phyloP scores from a whole-genome alignment of 2,113 vertebrate species.

The Serilophus lunatus region DNA sequence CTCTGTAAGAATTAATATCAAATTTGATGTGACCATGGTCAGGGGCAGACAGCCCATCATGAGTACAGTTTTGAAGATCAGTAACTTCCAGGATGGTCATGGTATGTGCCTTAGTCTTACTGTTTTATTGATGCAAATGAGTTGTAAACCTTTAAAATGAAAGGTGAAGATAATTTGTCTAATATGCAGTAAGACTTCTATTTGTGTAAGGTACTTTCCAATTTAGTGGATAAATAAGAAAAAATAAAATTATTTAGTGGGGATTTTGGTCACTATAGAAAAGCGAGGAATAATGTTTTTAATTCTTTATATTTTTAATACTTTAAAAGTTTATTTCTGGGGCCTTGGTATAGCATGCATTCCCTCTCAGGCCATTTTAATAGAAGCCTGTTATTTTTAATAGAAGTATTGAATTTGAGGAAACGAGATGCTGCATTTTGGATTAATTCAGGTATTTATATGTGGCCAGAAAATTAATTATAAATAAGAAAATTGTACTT shows the following conservation, averaged over 20 bases:
- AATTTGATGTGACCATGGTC: neutral
- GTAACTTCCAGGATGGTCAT: neutral
- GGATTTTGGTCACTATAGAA: neutral
- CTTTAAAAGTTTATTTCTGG: neutral
- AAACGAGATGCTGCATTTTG: neutral
- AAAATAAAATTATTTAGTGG: neutral
- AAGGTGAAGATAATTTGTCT: neutral
- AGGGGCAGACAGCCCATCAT: neutral
- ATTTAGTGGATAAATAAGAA: neutral
- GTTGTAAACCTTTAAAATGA: neutral
- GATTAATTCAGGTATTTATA: neutral
- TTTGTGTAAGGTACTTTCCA: neutral
- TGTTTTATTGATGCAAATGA: neutral
- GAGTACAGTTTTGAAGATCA: neutral
- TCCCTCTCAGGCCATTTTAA: neutral
- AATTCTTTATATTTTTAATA: neutral
- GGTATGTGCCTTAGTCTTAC: neutral
- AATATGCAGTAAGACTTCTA: neutral
- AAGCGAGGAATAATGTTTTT: neutral
- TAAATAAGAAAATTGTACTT: neutral
- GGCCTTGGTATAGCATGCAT: neutral
- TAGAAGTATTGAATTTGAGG: neutral
- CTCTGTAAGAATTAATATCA: neutral
- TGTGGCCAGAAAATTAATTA: neutral
- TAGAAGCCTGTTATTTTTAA: neutral